Evolutionary conservation across 1,140 invertebrate species (phyloP).

Genomic region (Theocolax elegans): DNA sequence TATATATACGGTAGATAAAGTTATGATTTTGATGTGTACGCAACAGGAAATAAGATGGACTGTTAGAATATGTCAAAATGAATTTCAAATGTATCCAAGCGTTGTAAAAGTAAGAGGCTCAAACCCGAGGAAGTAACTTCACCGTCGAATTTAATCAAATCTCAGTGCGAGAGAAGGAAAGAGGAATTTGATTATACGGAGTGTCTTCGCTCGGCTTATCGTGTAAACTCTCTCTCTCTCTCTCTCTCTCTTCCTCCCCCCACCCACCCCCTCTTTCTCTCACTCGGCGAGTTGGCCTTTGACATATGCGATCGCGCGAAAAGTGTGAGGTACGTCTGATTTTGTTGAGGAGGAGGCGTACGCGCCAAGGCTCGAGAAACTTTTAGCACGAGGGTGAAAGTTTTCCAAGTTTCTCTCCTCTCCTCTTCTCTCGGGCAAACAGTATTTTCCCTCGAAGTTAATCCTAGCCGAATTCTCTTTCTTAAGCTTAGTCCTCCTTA

Average conservation of each 20-base stretch:
- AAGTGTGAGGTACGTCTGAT: not conserved
- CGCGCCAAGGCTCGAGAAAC: not conserved
- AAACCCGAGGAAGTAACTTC: conserved; percentile 4
- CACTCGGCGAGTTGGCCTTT: conserved; percentile 11
- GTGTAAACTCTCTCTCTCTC: too few species aligned
- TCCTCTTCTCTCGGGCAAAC: conserved; percentile 1
- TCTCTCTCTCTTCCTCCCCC: too few species aligned
- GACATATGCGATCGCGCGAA: conserved; percentile 17
- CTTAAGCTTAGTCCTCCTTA: not conserved
- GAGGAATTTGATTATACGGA: conserved; percentile 32
- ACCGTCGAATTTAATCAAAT: conserved; percentile 34
- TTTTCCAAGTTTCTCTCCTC: conserved; percentile 26
- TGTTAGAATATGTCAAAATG: too few species aligned
- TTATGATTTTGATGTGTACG: too few species aligned
- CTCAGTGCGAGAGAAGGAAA: not conserved
- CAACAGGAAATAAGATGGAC: too few species aligned
- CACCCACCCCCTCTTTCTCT: too few species aligned
- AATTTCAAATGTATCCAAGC: too few species aligned
- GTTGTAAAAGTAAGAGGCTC: too few species aligned
- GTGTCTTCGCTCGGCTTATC: conserved; percentile 7
- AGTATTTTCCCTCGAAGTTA: conserved; percentile 24
- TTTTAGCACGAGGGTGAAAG: not conserved
- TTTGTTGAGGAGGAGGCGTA: not conserved
- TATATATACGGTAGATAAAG: too few species aligned
- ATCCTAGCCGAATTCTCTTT: not conserved